Percentiles rank a stretch among this genome's conserved stretches.
These are phyloP conservation scores for Andrena fulva DNA, from an alignment of 2,888 invertebrate species.

Conservation along the genomic window DNA sequence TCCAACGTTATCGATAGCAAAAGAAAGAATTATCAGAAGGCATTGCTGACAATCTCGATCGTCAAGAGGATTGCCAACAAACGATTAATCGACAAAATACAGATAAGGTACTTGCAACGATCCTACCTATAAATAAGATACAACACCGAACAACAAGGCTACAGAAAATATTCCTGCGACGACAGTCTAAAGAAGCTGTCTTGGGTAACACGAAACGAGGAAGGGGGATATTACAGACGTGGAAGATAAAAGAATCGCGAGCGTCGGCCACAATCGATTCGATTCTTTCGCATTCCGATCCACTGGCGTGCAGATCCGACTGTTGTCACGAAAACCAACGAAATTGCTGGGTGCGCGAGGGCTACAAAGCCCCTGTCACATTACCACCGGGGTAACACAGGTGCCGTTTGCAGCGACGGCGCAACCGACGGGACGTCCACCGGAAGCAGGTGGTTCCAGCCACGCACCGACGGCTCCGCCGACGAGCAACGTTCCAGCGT, in stretches of 20 bases:
- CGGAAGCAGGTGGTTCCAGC: conserved; percentile 83
- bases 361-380: background rate
- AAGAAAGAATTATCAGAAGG: too few relatives aligned
- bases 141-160: too few relatives aligned
- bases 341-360: conserved; percentile 31
- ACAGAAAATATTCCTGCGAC: too few relatives aligned
- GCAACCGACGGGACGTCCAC: conserved; percentile 67
- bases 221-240: background rate
- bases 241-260: background rate
- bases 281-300: conserved; percentile 30
- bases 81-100: too few relatives aligned
- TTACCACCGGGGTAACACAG: conserved; percentile 50
- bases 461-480: conserved; percentile 79
- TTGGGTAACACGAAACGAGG: background rate
- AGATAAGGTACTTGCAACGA: too few relatives aligned
- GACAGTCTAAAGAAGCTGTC: too few relatives aligned
- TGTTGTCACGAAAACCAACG: conserved; percentile 28
- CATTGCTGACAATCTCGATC: too few relatives aligned
- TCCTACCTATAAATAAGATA: too few relatives aligned
- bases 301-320: conserved; percentile 44
- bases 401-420: conserved; percentile 55
- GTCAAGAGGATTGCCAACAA: too few relatives aligned
- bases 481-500: conserved; percentile 66
- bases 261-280: background rate
- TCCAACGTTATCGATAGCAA: too few relatives aligned